phyloP scores from a whole-genome alignment of 2,888 invertebrate species.

The Diarsia dahlii region DNA sequence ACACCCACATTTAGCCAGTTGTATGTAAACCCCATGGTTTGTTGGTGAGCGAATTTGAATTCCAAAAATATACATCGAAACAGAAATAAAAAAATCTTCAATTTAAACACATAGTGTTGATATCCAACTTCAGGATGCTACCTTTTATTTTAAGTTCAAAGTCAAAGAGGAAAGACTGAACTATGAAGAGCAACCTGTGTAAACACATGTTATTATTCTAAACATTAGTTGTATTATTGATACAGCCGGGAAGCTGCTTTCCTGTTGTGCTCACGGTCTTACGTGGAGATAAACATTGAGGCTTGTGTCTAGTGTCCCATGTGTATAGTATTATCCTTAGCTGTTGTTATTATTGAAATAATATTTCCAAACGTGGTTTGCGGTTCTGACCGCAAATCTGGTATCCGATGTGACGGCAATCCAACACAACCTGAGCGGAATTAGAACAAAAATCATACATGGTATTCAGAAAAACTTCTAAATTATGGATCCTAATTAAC shows the following conservation, averaged over 20 bases:
- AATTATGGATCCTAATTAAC: too few species aligned
- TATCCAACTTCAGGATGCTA: conserved; percentile 20
- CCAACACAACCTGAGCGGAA: too few species aligned
- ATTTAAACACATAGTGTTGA: conserved; percentile 22
- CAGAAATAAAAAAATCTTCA: not conserved
- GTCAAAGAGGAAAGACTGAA: conserved; percentile 29
- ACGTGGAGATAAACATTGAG: conserved; percentile 58
- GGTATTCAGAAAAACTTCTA: too few species aligned
- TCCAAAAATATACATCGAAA: conserved; percentile 7
- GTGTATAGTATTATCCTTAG: conserved; percentile 21
- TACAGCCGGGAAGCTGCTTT: conserved; percentile 71
- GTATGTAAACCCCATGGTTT: not conserved
- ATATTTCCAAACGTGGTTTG: conserved; percentile 11
- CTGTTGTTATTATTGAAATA: conserved; percentile 30
- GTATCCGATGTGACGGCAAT: too few species aligned
- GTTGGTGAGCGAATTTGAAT: not conserved
- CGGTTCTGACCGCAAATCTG: not conserved
- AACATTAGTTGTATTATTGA: conserved; percentile 69
- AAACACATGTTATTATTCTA: conserved; percentile 67
- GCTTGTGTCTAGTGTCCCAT: conserved; percentile 35
- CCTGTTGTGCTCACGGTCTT: conserved; percentile 65
- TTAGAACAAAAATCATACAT: too few species aligned
- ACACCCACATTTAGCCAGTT: not conserved
- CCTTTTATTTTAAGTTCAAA: conserved; percentile 61
- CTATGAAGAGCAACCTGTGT: conserved; percentile 52